Evolutionary conservation across 2,888 invertebrate genomes (phyloP).

Genomic region (Anarsia innoxiella): DNA sequence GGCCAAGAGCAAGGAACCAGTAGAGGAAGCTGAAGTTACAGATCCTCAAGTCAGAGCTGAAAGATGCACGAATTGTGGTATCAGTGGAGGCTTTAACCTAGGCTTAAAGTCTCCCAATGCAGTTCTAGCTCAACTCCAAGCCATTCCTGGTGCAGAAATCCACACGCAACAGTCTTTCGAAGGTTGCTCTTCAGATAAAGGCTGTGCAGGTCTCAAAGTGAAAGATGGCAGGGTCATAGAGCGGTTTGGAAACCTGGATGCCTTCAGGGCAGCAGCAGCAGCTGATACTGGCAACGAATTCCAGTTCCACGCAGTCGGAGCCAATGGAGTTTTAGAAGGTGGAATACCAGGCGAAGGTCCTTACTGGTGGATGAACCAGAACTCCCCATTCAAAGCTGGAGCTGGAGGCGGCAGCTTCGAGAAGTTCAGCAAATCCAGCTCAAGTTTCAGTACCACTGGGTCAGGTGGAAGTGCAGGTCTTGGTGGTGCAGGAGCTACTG

Average conservation of each 20-base stretch:
- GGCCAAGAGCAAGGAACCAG: constrained; percentile 41
- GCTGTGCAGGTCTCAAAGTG: constrained; percentile 64
- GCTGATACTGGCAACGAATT: constrained; percentile 46
- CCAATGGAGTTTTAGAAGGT: constrained; percentile 43
- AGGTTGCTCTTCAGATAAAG: constrained; percentile 57
- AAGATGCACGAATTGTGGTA: constrained; percentile 48
- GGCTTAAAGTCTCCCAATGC: constrained; percentile 44
- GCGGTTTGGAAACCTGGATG: constrained; percentile 53
- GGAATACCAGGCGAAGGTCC: constrained; percentile 45
- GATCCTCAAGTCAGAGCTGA: constrained; percentile 45
- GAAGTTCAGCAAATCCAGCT: constrained; percentile 53
- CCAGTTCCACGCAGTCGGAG: constrained; percentile 52
- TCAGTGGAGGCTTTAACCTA: constrained; percentile 24
- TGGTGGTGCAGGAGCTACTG: constrained; percentile 20
- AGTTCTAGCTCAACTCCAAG: constrained; percentile 42
- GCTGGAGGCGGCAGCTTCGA: constrained; percentile 43
- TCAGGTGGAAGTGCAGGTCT: constrained; percentile 23
- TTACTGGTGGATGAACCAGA: constrained; percentile 78
- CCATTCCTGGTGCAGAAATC: constrained; percentile 46
- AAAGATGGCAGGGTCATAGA: constrained; percentile 61
- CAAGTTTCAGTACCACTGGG: constrained; percentile 26
- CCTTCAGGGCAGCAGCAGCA: constrained; percentile 49
- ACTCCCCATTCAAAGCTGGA: constrained; percentile 73
- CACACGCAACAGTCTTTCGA: constrained; percentile 62
- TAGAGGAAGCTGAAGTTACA: constrained; percentile 47